Evolutionary conservation across 2,113 vertebrate genomes (phyloP).

Genomic region (Hippocampus guttulatus): DNA sequence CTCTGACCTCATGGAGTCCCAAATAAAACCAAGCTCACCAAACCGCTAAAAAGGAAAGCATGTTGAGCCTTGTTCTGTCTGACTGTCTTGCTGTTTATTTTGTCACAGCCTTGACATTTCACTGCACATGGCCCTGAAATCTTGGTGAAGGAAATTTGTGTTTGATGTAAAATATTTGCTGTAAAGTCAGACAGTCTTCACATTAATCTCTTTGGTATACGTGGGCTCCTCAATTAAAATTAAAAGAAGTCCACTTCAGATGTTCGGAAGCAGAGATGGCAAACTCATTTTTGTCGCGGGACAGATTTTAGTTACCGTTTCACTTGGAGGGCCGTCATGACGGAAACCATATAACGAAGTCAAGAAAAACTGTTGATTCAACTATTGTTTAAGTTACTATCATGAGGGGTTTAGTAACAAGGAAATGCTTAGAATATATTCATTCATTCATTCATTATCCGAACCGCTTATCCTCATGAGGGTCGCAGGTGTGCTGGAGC

Average conservation of each 20-base stretch:
- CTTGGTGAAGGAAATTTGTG: background rate
- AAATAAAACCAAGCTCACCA: background rate
- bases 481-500: no score
- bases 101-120: slow-evolving; percentile 8
- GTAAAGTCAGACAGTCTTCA: background rate
- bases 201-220: background rate
- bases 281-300: no score
- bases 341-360: no score
- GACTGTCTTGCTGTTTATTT: slow-evolving; percentile 11
- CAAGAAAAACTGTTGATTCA: no score
- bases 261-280: background rate
- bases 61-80: slow-evolving; percentile 26
- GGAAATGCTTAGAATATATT: no score
- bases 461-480: no score
- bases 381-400: no score
- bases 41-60: slow-evolving; percentile 10
- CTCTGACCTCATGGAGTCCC: background rate
- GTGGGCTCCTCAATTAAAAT: background rate
- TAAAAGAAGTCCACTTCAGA: background rate
- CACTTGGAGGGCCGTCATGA: no score
- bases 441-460: no score
- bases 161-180: background rate
- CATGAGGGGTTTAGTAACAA: no score
- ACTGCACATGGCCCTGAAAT: background rate
- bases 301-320: no score